Base-by-base conservation (phyloP, 2,797 vertebrate genomes). In the Oreonectes daqikongensis region DNA sequence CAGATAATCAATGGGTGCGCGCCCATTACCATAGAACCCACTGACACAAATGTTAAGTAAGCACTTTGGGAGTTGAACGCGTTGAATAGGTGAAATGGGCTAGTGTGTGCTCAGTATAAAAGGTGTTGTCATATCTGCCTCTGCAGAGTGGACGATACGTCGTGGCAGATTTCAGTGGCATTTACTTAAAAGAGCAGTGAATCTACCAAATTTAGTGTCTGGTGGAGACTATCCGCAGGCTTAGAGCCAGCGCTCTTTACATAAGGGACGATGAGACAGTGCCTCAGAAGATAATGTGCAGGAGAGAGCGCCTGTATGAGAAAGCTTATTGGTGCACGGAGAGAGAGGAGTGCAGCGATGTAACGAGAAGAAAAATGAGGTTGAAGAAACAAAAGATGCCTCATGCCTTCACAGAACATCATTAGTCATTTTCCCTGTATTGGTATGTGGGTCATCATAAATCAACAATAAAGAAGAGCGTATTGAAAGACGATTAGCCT, bases 1-100 rank as follows among this genome's bases (percentile, higher is more conserved):
- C 91, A 92, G 87, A 85, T 90, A 92, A 91, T 92, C 91, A 89
- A 91, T 90, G 81, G 55, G 53, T 68, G 78, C 72, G 86, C 72
- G 74, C 83, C 55, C 81, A 87, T 89, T 87, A 89, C 88, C 85
- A 84, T 83, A 83, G 84, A 74, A 81, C 78, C 86, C 85, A 83
- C 80, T 84, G 83, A 89, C 80, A 84, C 80, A 90, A 88, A 87
- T 89, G 89, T 90, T 89, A 88, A 90, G 84, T 73, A 84, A 87
- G 86, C 85, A 86, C 83, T 85, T 77, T 77, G 83, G 85, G 80
- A 85, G 42, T 70, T 24, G 14, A 60, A 77, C 64, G 78, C 75
- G 60, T 73, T 84, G 82, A 86, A 85, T 82, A 78, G 79, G 73
- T 72, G 69, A 72, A 70, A 79, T 70, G 71, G 68, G 72, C 70